These are phyloP conservation scores for Lipotes vexillifer DNA, from an alignment of 2,113 vertebrate species.

Conservation along the genomic window DNA sequence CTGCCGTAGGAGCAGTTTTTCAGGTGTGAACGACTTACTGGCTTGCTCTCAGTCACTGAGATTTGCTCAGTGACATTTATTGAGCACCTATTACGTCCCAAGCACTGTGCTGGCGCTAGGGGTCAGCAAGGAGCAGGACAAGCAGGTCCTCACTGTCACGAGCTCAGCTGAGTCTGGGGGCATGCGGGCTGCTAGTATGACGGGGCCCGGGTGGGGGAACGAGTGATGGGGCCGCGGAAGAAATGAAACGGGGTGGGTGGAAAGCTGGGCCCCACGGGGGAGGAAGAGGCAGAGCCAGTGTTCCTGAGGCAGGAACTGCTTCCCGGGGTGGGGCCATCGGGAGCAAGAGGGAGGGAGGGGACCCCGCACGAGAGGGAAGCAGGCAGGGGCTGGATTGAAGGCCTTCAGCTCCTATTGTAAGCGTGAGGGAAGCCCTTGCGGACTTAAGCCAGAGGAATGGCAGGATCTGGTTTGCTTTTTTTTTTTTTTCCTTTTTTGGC, in stretches of 20 bases:
- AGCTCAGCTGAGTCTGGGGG: not conserved
- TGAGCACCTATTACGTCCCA: rapidly evolving
- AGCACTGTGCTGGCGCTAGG: not conserved
- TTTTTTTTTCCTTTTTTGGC: not conserved
- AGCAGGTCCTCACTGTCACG: not conserved
- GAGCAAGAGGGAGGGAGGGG: not conserved
- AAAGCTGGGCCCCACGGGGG: not conserved
- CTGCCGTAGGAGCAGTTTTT: not conserved
- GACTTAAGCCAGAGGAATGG: not conserved
- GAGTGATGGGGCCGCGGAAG: not conserved
- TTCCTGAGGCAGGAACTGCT: not conserved
- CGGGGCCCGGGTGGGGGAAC: not conserved
- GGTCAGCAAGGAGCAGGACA: not conserved
- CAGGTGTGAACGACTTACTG: not conserved
- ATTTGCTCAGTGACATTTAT: not conserved
- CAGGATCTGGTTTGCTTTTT: not conserved
- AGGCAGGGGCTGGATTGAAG: not conserved
- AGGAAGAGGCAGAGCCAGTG: not conserved
- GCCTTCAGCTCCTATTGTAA: not conserved
- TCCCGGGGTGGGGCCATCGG: not conserved
- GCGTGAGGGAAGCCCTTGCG: not conserved
- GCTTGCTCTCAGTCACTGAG: not conserved
- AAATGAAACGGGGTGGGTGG: not conserved
- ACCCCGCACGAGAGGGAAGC: too few species aligned
- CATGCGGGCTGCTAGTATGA: not conserved